Evolutionary conservation across 2,113 vertebrate genomes (phyloP).

Genomic region (Colius striatus): DNA sequence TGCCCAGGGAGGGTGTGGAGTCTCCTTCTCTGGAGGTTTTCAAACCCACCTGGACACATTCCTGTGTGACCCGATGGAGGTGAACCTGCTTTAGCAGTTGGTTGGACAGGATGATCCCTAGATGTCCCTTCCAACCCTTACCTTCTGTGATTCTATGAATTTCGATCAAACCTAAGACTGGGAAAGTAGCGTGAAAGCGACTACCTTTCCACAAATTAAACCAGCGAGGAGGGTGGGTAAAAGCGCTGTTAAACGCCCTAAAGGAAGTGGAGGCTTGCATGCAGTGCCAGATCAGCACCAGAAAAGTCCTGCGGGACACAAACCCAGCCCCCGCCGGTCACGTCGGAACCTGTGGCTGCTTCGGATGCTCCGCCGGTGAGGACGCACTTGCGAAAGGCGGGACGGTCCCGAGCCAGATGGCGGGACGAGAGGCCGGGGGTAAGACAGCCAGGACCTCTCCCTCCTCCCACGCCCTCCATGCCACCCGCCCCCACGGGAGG

Average conservation of each 20-base stretch:
- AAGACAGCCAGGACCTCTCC: neutral
- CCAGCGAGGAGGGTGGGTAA: rapidly evolving
- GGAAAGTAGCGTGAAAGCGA: neutral
- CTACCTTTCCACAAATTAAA: neutral
- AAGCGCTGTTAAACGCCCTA: neutral
- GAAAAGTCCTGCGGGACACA: neutral
- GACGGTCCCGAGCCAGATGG: neutral
- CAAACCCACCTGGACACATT: too few relatives aligned
- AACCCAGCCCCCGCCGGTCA: neutral
- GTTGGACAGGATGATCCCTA: too few relatives aligned
- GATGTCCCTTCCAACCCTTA: too few relatives aligned
- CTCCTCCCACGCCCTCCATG: neutral
- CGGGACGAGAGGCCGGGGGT: too few relatives aligned
- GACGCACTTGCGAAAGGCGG: neutral
- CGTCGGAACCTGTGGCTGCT: neutral
- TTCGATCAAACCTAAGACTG: neutral
- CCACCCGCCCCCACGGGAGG: neutral
- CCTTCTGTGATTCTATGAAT: too few relatives aligned
- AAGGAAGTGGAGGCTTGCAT: neutral
- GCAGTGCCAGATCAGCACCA: neutral
- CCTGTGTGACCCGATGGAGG: too few relatives aligned
- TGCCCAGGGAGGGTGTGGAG: too few relatives aligned
- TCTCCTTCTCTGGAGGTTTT: too few relatives aligned
- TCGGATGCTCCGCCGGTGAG: neutral
- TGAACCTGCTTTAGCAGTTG: too few relatives aligned